Evolutionary conservation across 1,140 invertebrate species (phyloP).

Genomic region (Ridgeia piscesae): DNA sequence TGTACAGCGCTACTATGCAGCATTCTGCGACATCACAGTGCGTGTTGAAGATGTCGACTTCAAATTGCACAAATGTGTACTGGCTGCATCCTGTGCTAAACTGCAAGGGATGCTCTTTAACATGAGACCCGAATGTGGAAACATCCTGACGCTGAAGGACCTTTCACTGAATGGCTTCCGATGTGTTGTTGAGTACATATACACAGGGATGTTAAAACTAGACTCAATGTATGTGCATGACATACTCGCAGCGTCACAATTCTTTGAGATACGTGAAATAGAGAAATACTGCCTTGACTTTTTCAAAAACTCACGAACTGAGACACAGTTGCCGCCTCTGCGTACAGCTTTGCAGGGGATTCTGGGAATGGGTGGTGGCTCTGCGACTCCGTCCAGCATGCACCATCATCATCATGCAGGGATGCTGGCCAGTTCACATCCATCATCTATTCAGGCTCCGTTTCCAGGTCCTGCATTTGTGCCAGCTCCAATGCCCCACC

Average conservation of each 20-base stretch:
- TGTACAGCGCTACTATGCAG: slow-evolving; percentile 20
- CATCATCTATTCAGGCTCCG: not conserved
- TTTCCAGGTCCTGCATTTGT: not conserved
- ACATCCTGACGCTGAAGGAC: slow-evolving; percentile 19
- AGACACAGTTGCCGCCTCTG: not conserved
- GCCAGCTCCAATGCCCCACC: not conserved
- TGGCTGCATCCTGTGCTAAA: slow-evolving; percentile 17
- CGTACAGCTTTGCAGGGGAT: not conserved
- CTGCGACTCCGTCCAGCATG: not conserved
- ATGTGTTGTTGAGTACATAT: slow-evolving; percentile 17
- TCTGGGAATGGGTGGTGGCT: not conserved
- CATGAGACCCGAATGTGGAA: slow-evolving; percentile 2
- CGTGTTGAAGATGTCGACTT: slow-evolving; percentile 23
- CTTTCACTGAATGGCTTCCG: slow-evolving; percentile 21
- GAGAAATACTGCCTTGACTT: slow-evolving; percentile 18
- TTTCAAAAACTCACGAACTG: slow-evolving; percentile 6
- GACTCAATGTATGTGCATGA: slow-evolving; percentile 15
- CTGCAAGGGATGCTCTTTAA: slow-evolving; percentile 12
- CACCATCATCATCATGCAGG: not conserved
- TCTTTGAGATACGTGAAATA: slow-evolving; percentile 16
- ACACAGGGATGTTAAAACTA: slow-evolving; percentile 16
- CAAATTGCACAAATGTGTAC: slow-evolving; percentile 17
- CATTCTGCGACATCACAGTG: slow-evolving; percentile 20
- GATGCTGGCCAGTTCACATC: not conserved
- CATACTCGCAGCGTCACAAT: not conserved